A percentile compares a stretch with the other conserved stretches of the same genome.
These are phyloP conservation scores for Rhinichthys osculus DNA, from an alignment of 2,797 vertebrate species.

Conservation along the genomic window DNA sequence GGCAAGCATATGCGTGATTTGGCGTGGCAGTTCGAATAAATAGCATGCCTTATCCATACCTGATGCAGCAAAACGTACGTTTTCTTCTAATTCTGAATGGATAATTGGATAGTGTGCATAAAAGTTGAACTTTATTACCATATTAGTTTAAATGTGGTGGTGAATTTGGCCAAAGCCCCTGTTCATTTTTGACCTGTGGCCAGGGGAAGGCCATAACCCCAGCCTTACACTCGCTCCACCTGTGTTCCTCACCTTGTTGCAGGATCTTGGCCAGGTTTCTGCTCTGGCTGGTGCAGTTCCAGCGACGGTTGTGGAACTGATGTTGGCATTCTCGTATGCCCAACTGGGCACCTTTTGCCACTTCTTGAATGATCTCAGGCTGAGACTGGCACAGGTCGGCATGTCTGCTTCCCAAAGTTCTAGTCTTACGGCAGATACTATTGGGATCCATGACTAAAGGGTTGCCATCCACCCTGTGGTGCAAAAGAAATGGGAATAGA, in stretches of 20 bases:
- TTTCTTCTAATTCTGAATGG: no score
- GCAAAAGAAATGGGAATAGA: slow-evolving; percentile 8
- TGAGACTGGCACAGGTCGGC: slow-evolving; percentile 85
- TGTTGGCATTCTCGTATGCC: slow-evolving; percentile 87
- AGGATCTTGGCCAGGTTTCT: slow-evolving; percentile 86
- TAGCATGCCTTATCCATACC: no score
- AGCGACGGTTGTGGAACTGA: slow-evolving; percentile 85
- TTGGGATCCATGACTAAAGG: slow-evolving; percentile 88
- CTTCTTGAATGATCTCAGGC: slow-evolving; percentile 85
- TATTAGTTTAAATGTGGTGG: no score
- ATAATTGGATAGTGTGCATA: no score
- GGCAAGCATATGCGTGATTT: no score
- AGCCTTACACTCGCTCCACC: no score
- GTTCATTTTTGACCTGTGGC: no score
- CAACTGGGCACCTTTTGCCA: slow-evolving; percentile 83
- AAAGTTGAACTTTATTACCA: background rate
- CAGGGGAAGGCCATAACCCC: no score
- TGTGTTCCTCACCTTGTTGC: slow-evolving; percentile 82
- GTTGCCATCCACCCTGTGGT: slow-evolving; percentile 84
- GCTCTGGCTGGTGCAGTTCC: slow-evolving; percentile 89
- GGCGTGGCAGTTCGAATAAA: no score
- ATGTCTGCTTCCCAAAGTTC: slow-evolving; percentile 79
- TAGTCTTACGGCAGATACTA: slow-evolving; percentile 87
- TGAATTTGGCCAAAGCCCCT: no score
- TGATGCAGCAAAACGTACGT: no score